These are phyloP conservation scores for Emmelina monodactyla DNA, from an alignment of 2,888 invertebrate genomes.

Conservation along the genomic window DNA sequence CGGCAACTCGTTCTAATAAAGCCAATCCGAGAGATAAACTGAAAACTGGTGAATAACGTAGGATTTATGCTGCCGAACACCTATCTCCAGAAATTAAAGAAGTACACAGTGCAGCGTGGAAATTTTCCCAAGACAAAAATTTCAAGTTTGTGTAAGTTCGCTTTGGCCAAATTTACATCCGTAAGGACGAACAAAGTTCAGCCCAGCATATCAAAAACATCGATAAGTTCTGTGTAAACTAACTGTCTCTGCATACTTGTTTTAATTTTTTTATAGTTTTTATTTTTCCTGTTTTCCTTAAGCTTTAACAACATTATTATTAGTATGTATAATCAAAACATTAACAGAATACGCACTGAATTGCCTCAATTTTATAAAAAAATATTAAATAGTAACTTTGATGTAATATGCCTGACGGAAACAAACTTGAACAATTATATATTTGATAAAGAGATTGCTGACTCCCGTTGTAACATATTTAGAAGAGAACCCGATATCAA, in stretches of 20 bases:
- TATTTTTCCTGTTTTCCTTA: no score
- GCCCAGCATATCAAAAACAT: constrained; percentile 2
- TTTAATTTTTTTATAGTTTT: no score
- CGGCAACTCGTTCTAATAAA: constrained; percentile 2
- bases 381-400: no score
- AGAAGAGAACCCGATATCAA: no score
- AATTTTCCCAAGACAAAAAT: not conserved
- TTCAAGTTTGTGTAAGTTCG: constrained; percentile 3
- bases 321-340: no score
- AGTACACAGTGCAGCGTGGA: not conserved
- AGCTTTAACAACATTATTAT: no score
- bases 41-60: not conserved
- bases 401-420: no score
- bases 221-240: constrained; percentile 3
- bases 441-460: no score
- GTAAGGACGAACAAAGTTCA: not conserved
- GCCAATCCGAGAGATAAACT: not conserved
- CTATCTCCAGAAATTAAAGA: constrained; percentile 1
- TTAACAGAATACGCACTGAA: no score
- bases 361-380: no score
- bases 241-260: not conserved
- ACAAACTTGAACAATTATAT: no score
- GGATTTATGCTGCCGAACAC: constrained; percentile 3
- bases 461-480: no score
- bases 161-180: constrained; percentile 2